Percentiles rank a stretch among this genome's conserved stretches.
Evolutionary conservation across 2,888 invertebrate genomes (phyloP).

Genomic region (Antheraea assamensis): DNA sequence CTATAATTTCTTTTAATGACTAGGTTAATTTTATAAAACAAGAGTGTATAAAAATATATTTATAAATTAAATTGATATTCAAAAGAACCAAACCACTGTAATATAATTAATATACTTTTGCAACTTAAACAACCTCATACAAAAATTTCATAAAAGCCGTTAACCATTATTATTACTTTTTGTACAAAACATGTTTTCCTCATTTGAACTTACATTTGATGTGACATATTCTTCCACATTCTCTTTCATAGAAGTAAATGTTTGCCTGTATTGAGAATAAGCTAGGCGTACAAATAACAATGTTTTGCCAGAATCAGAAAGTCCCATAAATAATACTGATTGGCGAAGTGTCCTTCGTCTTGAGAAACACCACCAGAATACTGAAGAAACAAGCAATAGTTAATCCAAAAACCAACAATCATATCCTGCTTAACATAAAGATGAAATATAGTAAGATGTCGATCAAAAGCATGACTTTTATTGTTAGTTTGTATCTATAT

Average conservation of each 20-base stretch:
- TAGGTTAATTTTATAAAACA: too few species aligned
- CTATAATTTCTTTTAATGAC: not conserved
- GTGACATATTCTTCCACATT: constrained; percentile 87
- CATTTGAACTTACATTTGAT: constrained; percentile 81
- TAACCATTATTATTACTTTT: not conserved
- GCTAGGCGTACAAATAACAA: constrained; percentile 90
- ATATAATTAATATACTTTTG: not conserved
- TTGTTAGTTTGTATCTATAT: not conserved
- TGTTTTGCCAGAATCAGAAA: constrained; percentile 96
- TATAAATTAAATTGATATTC: not conserved
- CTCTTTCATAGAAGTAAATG: constrained; percentile 95
- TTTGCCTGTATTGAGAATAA: constrained; percentile 86
- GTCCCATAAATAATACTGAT: constrained; percentile 90
- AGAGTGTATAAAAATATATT: not conserved
- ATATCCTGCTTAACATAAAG: not conserved
- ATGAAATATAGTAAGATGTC: not conserved
- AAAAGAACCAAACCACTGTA: not conserved
- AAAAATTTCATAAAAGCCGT: not conserved
- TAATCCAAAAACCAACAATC: not conserved
- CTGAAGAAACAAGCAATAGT: constrained; percentile 61
- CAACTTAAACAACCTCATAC: not conserved
- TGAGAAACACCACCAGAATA: constrained; percentile 84
- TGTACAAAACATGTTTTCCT: not conserved
- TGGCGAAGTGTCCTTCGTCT: constrained; percentile 82
- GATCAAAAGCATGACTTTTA: not conserved